Evolutionary conservation across 2,888 invertebrate genomes (phyloP), one percentile per base, ranked within the genome.

Genomic region (Archips crataeganus): DNA sequence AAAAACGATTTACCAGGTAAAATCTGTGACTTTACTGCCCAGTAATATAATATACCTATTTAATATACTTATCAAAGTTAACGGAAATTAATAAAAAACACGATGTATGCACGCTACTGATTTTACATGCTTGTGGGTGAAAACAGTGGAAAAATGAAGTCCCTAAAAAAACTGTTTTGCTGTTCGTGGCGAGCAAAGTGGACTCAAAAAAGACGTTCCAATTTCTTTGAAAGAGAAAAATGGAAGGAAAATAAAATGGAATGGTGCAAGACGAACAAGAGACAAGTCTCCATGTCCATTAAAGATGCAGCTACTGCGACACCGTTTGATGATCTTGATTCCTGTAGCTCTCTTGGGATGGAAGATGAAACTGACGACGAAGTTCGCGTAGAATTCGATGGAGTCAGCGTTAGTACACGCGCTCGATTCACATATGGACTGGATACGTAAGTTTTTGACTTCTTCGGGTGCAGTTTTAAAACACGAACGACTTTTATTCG

Each of bases 381-480:
- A 13, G 49, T 8, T 15, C n/a, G 72, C 73, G 69, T 60, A 13
- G 11, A 8, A 13, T 11, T 11, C 2, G 61, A 42, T 6, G 0
- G 15, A 62, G 15, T 62, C 3, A 34, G 59, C 3, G n/a, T 67
- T 8, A 45, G 57, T 5, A 60, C 67, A 0, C 54, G 67, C n/a
- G 45, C 47, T 8, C 45, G 59, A 5, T 57, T 32, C 59, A 60
- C 67, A 15, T 67, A 67, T 47, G 59, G 34, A 32, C 42, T 62
- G 15, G 61, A 62, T 2, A 15, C 13, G 61, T 62, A 39, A 36
- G 34, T 34, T 9, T 57, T 10, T 8, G 23, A 23, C 23, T 23
- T 23, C 1, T 23, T 23, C 1, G 23, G 23, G 23, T 23, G 23
- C 23, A 1, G 23, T 23, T 23, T 23, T 23, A 23, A 23, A 23